These are phyloP conservation scores for Sarcophaga peregrina DNA, from an alignment of 1,140 invertebrate genomes.

Conservation along the genomic window DNA sequence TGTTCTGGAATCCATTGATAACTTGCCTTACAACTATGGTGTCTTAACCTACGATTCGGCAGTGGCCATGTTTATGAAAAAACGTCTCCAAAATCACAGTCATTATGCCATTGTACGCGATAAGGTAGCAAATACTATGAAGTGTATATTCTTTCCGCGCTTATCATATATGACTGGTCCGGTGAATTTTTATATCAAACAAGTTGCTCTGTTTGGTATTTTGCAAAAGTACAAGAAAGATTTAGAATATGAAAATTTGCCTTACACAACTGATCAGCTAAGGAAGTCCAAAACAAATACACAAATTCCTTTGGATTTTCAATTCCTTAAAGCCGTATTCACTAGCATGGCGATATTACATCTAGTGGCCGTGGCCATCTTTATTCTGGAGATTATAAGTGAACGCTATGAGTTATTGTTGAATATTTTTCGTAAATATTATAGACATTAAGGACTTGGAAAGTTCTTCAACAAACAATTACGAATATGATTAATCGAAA, in stretches of 20 bases:
- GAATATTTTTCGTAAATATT: slow-evolving; percentile 5
- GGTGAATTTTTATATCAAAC: background rate
- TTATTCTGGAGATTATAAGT: slow-evolving; percentile 3
- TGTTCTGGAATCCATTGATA: background rate
- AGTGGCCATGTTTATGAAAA: background rate
- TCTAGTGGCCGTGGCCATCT: background rate
- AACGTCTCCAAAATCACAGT: background rate
- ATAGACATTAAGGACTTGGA: no score
- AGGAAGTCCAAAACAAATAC: background rate
- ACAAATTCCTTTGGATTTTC: background rate
- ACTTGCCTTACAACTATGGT: background rate
- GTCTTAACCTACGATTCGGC: background rate
- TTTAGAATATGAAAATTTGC: background rate
- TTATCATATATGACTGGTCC: background rate
- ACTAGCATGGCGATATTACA: background rate
- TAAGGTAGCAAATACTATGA: background rate
- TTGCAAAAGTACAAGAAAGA: background rate
- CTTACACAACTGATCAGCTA: background rate
- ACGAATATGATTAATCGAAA: no score
- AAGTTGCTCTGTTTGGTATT: background rate
- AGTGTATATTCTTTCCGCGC: background rate
- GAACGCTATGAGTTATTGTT: background rate
- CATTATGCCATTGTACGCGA: slow-evolving; percentile 7
- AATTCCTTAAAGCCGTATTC: background rate
- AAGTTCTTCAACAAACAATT: no score